Evolutionary conservation across 92 coral and sea anemone genomes (phyloP).

Genomic region (Epizoanthus rinbou): DNA sequence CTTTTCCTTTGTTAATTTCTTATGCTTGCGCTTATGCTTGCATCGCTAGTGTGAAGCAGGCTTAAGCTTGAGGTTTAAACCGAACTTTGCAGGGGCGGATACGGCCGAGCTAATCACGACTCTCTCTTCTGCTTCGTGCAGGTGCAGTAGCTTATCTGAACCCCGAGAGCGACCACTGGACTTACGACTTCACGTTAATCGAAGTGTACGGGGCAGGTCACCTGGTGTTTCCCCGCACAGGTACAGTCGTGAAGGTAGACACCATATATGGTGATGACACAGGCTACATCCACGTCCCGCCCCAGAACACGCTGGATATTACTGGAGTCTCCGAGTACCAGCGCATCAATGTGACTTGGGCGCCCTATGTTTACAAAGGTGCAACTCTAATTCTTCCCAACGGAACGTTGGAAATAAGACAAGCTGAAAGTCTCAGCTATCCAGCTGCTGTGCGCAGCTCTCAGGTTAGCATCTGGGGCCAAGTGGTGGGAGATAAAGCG

Average conservation of each 20-base stretch:
- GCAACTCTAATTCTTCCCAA: slow-evolving; percentile 70
- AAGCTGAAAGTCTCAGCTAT: slow-evolving; percentile 58
- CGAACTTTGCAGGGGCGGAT: too few species aligned
- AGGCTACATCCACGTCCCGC: slow-evolving; percentile 71
- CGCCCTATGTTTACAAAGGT: slow-evolving; percentile 60
- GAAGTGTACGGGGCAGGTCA: slow-evolving; percentile 79
- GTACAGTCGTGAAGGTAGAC: slow-evolving; percentile 55
- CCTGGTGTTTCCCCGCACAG: slow-evolving; percentile 64
- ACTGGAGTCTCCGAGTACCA: slow-evolving; percentile 68
- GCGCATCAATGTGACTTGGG: slow-evolving; percentile 75
- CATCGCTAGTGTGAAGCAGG: background rate
- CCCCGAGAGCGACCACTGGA: slow-evolving; percentile 52
- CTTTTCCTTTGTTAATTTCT: too few species aligned
- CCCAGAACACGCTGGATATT: slow-evolving; percentile 62
- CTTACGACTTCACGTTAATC: slow-evolving; percentile 68
- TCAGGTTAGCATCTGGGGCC: slow-evolving; percentile 68
- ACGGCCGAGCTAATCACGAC: background rate
- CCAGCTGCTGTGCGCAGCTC: slow-evolving; percentile 61
- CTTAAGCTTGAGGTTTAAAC: background rate
- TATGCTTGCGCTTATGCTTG: too few species aligned
- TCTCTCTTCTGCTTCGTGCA: slow-evolving; percentile 3
- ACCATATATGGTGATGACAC: slow-evolving; percentile 74
- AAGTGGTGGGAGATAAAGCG: slow-evolving; percentile 59
- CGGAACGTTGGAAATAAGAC: slow-evolving; percentile 72
- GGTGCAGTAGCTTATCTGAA: slow-evolving; percentile 80